Evolutionary conservation across 2,113 vertebrate species (phyloP).

Genomic region (Tautogolabrus adspersus): DNA sequence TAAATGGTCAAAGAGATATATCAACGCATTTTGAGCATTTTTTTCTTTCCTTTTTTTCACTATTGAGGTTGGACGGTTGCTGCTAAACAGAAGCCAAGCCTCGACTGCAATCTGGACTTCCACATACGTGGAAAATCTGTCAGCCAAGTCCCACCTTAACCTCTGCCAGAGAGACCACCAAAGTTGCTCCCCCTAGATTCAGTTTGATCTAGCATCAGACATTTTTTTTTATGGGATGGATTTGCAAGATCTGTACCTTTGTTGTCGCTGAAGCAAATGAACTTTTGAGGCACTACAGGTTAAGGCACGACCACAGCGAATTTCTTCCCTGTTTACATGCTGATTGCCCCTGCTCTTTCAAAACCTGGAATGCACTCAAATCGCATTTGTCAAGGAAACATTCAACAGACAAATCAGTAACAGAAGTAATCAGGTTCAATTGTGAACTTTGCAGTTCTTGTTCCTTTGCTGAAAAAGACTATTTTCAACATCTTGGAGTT

Average conservation of each 20-base stretch:
- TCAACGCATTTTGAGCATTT: too few relatives aligned
- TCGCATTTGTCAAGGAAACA: background rate
- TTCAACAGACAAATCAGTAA: background rate
- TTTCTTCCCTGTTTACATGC: slow-evolving; percentile 25
- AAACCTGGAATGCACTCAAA: background rate
- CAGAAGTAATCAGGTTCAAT: background rate
- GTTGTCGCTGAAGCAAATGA: slow-evolving; percentile 4
- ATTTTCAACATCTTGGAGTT: background rate
- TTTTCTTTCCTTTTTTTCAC: too few relatives aligned
- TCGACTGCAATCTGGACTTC: too few relatives aligned
- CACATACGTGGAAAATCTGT: too few relatives aligned
- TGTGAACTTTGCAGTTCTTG: background rate
- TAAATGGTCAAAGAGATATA: too few relatives aligned
- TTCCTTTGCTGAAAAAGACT: background rate
- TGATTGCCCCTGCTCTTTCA: slow-evolving; percentile 1
- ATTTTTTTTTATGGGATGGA: slow-evolving; percentile 13
- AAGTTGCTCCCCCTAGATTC: background rate
- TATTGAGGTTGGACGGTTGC: too few relatives aligned
- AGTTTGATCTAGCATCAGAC: background rate
- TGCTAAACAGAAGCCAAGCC: too few relatives aligned
- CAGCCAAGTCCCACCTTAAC: too few relatives aligned
- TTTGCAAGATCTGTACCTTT: slow-evolving; percentile 39
- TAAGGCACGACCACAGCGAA: slow-evolving; percentile 21
- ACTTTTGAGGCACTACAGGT: slow-evolving; percentile 30
- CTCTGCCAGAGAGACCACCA: too few relatives aligned